phyloP scores from a whole-genome alignment of 2,888 invertebrate species.

The Philaethria dido region DNA sequence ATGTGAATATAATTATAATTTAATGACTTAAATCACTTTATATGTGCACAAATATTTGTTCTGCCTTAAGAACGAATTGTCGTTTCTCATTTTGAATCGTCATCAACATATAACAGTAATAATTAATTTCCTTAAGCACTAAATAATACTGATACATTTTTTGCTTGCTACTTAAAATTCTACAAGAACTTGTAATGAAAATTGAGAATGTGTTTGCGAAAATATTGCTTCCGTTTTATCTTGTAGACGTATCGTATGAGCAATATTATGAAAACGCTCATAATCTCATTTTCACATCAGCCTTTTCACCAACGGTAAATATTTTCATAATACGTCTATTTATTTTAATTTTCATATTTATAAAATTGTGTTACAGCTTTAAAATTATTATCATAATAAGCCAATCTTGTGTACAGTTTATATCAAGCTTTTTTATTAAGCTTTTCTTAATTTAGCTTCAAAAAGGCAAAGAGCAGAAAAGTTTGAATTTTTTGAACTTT shows the following conservation, averaged over 20 bases:
- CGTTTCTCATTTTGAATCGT: too few species aligned
- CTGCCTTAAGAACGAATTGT: too few species aligned
- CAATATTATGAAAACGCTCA: conserved; percentile 25
- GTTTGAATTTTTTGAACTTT: too few species aligned
- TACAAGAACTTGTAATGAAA: neutral
- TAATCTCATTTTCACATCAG: conserved; percentile 40
- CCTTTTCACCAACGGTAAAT: neutral
- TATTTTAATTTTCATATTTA: neutral
- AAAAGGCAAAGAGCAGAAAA: too few species aligned
- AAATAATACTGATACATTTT: too few species aligned
- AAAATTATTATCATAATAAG: neutral
- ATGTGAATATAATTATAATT: too few species aligned
- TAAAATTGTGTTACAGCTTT: neutral
- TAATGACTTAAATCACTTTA: too few species aligned
- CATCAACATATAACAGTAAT: too few species aligned
- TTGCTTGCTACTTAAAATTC: neutral
- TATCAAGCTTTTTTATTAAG: too few species aligned
- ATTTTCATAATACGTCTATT: neutral
- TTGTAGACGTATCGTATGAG: neutral
- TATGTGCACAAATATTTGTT: too few species aligned
- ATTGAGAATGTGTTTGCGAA: conserved; percentile 3
- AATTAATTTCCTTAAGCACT: too few species aligned
- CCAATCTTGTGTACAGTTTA: neutral
- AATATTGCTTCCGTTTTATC: neutral
- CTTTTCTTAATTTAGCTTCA: neutral